Conservation (phyloP, 2,888 invertebrate species). For the Agonopterix heracliana region DNA sequence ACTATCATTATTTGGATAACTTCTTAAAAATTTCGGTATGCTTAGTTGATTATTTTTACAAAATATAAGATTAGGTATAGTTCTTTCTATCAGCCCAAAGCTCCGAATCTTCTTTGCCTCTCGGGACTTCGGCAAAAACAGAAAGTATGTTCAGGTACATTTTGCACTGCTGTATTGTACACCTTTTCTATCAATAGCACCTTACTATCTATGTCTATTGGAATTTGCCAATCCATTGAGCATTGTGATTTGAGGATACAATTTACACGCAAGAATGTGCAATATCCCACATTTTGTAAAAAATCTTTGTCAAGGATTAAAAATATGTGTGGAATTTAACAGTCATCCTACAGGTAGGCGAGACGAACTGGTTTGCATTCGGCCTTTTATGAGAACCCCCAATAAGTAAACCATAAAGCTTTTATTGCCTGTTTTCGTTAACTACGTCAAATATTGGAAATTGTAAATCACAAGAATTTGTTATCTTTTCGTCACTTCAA, state of each 20-base stretch:
- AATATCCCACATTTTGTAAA: neutral
- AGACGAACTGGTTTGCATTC: constrained; percentile 26
- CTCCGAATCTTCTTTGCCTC: too few species aligned
- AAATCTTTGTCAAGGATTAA: constrained; percentile 5
- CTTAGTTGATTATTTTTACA: too few species aligned
- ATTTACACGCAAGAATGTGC: constrained; percentile 6
- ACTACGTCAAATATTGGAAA: neutral
- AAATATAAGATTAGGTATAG: too few species aligned
- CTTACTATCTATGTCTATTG: neutral
- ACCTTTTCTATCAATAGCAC: neutral
- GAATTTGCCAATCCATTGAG: neutral
- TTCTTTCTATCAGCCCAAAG: too few species aligned
- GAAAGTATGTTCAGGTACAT: too few species aligned
- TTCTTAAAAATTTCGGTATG: too few species aligned
- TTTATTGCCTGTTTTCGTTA: neutral
- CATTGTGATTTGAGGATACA: constrained; percentile 1
- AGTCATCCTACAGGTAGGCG: constrained; percentile 32
- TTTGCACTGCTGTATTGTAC: too few species aligned
- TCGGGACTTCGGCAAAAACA: too few species aligned
- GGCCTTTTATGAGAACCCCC: constrained; percentile 15
- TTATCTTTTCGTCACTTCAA: too few species aligned
- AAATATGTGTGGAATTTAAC: constrained; percentile 31
- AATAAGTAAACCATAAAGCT: neutral
- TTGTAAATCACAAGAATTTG: neutral
- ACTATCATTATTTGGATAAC: too few species aligned